Base-by-base conservation (phyloP, 2,888 invertebrate species). In the Hylaea fasciaria region DNA sequence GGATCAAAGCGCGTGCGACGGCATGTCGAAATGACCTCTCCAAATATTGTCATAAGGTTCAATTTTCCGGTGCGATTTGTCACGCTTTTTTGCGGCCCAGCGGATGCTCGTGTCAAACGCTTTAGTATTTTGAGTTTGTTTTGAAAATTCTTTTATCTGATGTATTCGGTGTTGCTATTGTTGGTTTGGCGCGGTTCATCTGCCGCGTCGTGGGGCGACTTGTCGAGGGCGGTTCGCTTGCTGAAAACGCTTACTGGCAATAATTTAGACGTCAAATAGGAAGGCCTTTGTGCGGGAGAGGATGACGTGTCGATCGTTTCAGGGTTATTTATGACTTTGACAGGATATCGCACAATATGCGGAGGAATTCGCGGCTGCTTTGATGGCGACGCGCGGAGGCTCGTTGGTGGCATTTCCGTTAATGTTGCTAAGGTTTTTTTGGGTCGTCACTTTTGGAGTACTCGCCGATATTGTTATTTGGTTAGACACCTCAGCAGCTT, bases 61-160 rank as follows among this genome's bases (percentile, higher is more conserved):
- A 87, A 74, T 85, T 88, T 89, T 58, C 76, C 63, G 76, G 71
- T 73, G 66, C 73, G 72, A 85, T 87, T 84, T 69, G 87, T 81
- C 82, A 84, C 82, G 83, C 80, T 90, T 90, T 91, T 91, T 91
- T 90, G 87, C 83, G 73, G 73, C 72, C 80, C 77, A 90, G 88
- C 92, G 92, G 92, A 92, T 93, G 92, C 92, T 90, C 91, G 91
- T 91, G 92, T 92, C 92, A 91, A 92, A 89, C 90, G 91, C 90
- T 90, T 91, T 87, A 89, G 89, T 91, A 91, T 91, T 90, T 91
- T 89, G 91, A 92, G 91, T 92, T 92, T 93, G 92, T 92, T 92
- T 92, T 92, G 91, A 92, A 92, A 91, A 92, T 89, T 92, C 92
- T 92, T 93, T 92, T 92, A 91, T 92, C 87, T 90, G 91, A 88